phyloP scores from a whole-genome alignment of 2,797 vertebrate genomes.

The Peromyscus attwateri region DNA sequence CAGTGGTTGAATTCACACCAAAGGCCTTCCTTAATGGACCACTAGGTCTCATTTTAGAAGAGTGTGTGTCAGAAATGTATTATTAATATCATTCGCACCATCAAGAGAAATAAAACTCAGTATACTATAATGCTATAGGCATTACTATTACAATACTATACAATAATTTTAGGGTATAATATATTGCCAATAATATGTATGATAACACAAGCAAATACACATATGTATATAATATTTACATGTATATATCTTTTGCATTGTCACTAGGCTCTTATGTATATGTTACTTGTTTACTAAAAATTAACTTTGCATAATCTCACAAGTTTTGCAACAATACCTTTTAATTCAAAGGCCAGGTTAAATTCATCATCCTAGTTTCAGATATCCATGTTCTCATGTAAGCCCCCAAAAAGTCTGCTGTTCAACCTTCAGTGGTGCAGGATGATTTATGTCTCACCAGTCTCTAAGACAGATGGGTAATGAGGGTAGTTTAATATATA shows the following conservation, averaged over 20 bases:
- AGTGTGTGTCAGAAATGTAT: background rate
- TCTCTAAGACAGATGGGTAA: background rate
- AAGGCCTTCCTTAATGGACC: background rate
- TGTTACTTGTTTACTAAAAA: background rate
- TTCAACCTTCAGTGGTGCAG: background rate
- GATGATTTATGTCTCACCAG: background rate
- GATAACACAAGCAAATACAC: background rate
- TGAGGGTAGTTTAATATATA: background rate
- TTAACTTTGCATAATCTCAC: background rate
- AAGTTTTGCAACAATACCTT: background rate
- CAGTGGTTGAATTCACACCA: background rate
- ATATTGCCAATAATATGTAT: background rate
- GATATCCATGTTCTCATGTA: background rate
- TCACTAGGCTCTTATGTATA: rapidly evolving
- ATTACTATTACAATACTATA: background rate
- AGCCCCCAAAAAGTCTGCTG: background rate
- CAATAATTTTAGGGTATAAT: background rate
- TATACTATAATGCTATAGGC: background rate
- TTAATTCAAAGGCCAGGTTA: background rate
- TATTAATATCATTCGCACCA: background rate
- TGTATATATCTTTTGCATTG: background rate
- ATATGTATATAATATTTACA: background rate
- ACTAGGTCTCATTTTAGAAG: background rate
- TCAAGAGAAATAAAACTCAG: background rate
- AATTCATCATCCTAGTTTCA: background rate